Evolutionary conservation across 2,888 invertebrate genomes (phyloP), one percentile per base, ranked within the genome.

Genomic region (Mamestra brassicae): DNA sequence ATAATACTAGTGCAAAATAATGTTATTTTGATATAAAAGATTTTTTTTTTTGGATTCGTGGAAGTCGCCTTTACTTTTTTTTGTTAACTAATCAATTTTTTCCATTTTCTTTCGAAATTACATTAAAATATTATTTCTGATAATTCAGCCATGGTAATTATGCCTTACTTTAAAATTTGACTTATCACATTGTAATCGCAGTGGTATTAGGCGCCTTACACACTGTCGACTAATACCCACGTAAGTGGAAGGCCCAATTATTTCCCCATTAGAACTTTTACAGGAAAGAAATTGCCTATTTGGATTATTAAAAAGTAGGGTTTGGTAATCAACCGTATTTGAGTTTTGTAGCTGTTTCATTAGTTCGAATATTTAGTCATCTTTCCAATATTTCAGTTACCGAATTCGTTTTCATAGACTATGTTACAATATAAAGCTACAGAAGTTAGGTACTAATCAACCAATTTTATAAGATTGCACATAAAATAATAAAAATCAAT

Each of bases 201-300:
- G 74, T 0, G 71, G 67, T 87, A 87, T 89, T 86, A 88, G 86
- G 87, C 82, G 79, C 77, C 78, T 83, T 87, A 86, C 83, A 86
- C 83, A 89, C 85, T 78, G 75, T 86, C 83, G 85, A 87, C 74
- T 87, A 86, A 89, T 90, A 90, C 81, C 88, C 85, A 84, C 87
- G 87, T 88, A 90, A 91, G 89, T 91, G 91, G 90, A 87, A 85
- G 85, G 85, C 72, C 88, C 94, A 93, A 94, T 94, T 94, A 94
- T 94, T 90, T 92, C 77, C 83, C 92, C 93, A 94, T 94, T 94
- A 94, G 89, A 90, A 89, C 87, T 88, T 90, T 88, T 81, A 87
- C 87, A 85, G 85, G 80, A 84, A 90, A 91, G 90, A 91, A 92
- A 87, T 89, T 85, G 88, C 88, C 89, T 90, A 90, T 92, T 92